phyloP scores from a whole-genome alignment of 1,140 invertebrate species.

The Marisa cornuarietis region DNA sequence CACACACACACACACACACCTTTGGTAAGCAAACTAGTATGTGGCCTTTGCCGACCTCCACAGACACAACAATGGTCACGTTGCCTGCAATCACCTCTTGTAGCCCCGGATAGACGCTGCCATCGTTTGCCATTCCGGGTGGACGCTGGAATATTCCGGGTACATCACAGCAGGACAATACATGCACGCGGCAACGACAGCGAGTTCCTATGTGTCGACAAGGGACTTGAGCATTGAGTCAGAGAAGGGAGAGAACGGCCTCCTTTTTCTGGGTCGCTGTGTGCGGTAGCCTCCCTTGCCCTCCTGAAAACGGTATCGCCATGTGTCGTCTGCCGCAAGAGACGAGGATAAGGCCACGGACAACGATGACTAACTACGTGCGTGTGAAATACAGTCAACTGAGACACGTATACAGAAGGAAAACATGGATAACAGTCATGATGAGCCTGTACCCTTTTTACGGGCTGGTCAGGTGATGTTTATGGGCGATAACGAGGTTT shows the following conservation, averaged over 20 bases:
- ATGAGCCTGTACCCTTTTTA: too few relatives aligned
- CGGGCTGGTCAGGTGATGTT: too few relatives aligned
- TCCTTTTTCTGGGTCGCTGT: slow-evolving; percentile 5
- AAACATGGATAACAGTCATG: too few relatives aligned
- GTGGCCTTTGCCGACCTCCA: not conserved
- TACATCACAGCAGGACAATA: slow-evolving; percentile 19
- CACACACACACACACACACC: not conserved
- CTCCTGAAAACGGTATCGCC: slow-evolving; percentile 11
- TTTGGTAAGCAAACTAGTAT: not conserved
- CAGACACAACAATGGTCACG: slow-evolving; percentile 20
- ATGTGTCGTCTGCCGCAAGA: slow-evolving; percentile 25
- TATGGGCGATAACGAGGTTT: too few relatives aligned
- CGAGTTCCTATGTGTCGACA: slow-evolving; percentile 33
- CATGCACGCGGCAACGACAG: not conserved
- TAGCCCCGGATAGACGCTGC: too few relatives aligned
- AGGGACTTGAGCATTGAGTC: not conserved
- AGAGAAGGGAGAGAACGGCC: slow-evolving; percentile 5
- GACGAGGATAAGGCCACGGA: too few relatives aligned
- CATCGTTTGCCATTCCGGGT: slow-evolving; percentile 34
- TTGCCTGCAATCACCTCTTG: too few relatives aligned
- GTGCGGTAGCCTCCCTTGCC: slow-evolving; percentile 28
- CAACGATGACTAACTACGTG: too few relatives aligned
- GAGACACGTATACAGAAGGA: too few relatives aligned
- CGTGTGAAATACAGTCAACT: too few relatives aligned
- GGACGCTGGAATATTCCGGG: slow-evolving; percentile 32